Evolutionary conservation across 1,140 invertebrate genomes (phyloP), one percentile per base, ranked within the genome.

Genomic region (Antheraea mylitta): DNA sequence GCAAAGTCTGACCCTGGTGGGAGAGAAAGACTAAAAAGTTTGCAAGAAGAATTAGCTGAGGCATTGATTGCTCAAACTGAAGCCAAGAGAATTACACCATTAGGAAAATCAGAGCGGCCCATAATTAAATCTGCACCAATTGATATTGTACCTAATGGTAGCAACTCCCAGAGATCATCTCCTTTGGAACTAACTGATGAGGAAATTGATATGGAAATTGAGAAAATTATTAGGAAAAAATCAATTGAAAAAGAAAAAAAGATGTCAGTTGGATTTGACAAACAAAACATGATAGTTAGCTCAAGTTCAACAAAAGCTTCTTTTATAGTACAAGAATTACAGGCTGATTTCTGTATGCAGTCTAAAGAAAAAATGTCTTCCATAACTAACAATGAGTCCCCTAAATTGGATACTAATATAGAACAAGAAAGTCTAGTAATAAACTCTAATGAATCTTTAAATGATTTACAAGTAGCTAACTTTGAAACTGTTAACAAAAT

Each of bases 181-280:
- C 92, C 93, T 7, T 76, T 94, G 42, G 86, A 93, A 77, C 85
- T 94, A 67, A 93, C 93, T 60, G 94, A 94, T 86, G 93, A 94
- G 74, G 93, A 94, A 83, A 82, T 94, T 74, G 94, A 94, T 78
- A 75, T 93, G 71, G 93, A 94, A 83, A 94, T 94, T 72, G 93
- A 94, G 79, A 94, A 94, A 82, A 92, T 94, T 42, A 87, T 87
- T 75, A 92, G 80, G 70, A 93, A 84, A 76, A 89, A 87, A 68
- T 89, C 83, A 61, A 73, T 88, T 72, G 90, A 84, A 66, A 92
- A 82, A 74, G 86, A 84, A 66, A 92, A 87, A 70, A 92, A 77
- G 76, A 80, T 85, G 78, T 87, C 85, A 73, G 58, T 80, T 69
- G 75, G 64, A 70, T 63, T 72, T 74, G 69, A 68, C 73, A 81